phyloP scores from a whole-genome alignment of 2,797 vertebrate genomes.

The Brachymystax lenok region DNA sequence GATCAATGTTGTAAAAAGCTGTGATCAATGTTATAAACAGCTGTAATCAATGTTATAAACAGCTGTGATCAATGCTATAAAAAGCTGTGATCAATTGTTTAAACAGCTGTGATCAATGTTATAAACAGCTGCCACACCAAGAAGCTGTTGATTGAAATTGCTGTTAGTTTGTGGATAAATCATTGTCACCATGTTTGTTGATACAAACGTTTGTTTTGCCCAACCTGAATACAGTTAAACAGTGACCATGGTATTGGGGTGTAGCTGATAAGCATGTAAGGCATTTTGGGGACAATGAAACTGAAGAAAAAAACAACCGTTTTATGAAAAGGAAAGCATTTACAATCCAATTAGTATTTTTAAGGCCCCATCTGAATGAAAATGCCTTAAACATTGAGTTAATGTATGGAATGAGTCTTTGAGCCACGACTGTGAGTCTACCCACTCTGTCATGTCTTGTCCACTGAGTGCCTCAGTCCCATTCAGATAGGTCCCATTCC shows the following conservation, averaged over 20 bases:
- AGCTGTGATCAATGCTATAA: too few relatives aligned
- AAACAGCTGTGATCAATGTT: neutral
- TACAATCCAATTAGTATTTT: conserved; percentile 60
- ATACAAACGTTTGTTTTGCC: neutral
- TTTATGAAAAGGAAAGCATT: neutral
- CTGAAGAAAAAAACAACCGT: neutral
- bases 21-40: too few relatives aligned
- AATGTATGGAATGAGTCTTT: conserved; percentile 68
- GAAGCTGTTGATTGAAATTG: neutral
- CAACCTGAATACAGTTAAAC: neutral
- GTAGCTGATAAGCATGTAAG: neutral
- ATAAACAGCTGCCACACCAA: neutral
- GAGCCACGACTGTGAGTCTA: conserved; percentile 63
- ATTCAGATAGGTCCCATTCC: conserved; percentile 62
- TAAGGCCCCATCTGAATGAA: conserved; percentile 59
- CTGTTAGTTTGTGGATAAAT: neutral
- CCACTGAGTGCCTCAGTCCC: conserved; percentile 66
- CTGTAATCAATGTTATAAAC: too few relatives aligned
- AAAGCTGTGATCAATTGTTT: too few relatives aligned
- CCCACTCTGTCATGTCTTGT: conserved; percentile 69
- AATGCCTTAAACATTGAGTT: conserved; percentile 59
- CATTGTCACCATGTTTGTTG: neutral
- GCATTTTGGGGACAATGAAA: neutral
- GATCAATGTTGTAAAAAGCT: too few relatives aligned
- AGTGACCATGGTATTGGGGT: neutral